These are phyloP conservation scores for Parelbella ahira DNA, from an alignment of 2,888 invertebrate species.

Conservation along the genomic window DNA sequence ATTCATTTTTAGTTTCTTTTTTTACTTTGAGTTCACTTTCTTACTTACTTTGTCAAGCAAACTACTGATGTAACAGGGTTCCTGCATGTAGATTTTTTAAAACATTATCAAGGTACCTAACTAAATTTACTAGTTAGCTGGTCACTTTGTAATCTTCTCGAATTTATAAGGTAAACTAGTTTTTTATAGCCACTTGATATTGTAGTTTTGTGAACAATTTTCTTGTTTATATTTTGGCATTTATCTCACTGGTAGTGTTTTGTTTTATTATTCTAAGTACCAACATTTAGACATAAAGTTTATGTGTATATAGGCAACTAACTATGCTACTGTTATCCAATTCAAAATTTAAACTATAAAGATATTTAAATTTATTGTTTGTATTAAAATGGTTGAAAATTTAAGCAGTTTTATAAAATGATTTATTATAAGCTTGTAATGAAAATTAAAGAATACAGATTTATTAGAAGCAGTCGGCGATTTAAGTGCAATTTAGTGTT, in stretches of 20 bases:
- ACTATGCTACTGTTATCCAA: constrained; percentile 14
- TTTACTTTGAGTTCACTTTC: constrained; percentile 32
- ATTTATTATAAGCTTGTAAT: constrained; percentile 20
- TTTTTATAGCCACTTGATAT: constrained; percentile 31
- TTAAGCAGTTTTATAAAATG: constrained; percentile 30
- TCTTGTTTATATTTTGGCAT: constrained; percentile 37
- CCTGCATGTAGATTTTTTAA: constrained; percentile 28
- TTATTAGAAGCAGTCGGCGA: constrained; percentile 29
- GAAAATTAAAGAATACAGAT: constrained; percentile 33
- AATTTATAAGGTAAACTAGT: constrained; percentile 36
- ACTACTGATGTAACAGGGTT: constrained; percentile 35
- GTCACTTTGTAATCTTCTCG: constrained; percentile 31
- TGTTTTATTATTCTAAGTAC: constrained; percentile 27
- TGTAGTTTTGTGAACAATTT: constrained; percentile 32
- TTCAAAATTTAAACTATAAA: constrained; percentile 22
- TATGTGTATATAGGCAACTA: constrained; percentile 29
- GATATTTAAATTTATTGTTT: constrained; percentile 19
- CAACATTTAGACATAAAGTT: too few relatives aligned
- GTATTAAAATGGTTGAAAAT: constrained; percentile 3
- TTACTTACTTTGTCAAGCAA: constrained; percentile 11
- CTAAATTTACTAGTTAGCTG: constrained; percentile 28
- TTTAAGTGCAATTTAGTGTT: constrained; percentile 56
- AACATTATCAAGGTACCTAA: constrained; percentile 8
- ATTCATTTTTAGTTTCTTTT: constrained; percentile 28
- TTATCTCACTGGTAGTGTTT: constrained; percentile 31